A percentile compares a stretch with the other conserved stretches of the same genome.
phyloP scores from a whole-genome alignment of 2,113 vertebrate genomes.

The Nannospalax galili region DNA sequence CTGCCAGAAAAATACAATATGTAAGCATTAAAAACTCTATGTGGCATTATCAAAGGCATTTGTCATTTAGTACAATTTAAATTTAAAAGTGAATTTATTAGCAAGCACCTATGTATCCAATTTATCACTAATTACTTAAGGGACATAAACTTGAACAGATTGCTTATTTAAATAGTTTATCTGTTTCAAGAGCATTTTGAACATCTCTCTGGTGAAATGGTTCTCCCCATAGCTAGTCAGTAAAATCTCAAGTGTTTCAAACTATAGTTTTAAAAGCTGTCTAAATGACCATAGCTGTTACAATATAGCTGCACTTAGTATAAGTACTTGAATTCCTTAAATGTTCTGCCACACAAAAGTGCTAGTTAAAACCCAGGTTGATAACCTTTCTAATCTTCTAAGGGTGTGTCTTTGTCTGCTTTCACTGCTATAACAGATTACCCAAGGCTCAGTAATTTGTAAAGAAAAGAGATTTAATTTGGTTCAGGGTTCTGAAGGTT shows the following conservation, averaged over 20 bases:
- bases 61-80: conserved; percentile 59
- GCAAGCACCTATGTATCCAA: not conserved
- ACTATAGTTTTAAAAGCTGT: not conserved
- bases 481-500: not conserved
- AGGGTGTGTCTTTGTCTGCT: not conserved
- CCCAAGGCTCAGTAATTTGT: not conserved
- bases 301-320: not conserved
- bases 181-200: not conserved
- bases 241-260: not conserved
- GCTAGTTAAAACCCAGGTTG: not conserved
- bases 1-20: not conserved
- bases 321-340: not conserved
- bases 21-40: conserved; percentile 54
- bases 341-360: not conserved
- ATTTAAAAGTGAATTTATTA: conserved; percentile 33
- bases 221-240: not conserved
- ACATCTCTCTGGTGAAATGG: not conserved
- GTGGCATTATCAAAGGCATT: not conserved
- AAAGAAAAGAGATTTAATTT: not conserved
- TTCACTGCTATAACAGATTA: not conserved
- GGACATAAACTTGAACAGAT: not conserved
- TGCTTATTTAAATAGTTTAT: conserved; percentile 10
- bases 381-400: not conserved
- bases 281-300: not conserved
- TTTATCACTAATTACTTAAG: not conserved